Evolutionary conservation across 2,888 invertebrate species (phyloP).

Genomic region (Amphimallon solstitiale): DNA sequence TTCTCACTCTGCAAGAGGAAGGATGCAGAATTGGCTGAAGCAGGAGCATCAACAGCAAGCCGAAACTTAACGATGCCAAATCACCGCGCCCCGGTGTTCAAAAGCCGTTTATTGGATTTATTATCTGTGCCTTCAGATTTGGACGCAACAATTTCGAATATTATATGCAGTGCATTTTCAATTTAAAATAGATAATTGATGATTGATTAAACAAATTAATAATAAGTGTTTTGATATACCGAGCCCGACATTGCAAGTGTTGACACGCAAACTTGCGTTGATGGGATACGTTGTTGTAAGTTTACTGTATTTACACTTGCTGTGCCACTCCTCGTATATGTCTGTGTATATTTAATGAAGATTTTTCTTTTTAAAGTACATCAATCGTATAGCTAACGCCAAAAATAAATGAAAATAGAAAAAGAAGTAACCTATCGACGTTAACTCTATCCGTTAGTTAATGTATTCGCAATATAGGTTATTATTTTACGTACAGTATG

Average conservation of each 20-base stretch:
- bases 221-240: too few species aligned
- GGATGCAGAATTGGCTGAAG: constrained; percentile 35
- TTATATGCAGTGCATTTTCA: constrained; percentile 16
- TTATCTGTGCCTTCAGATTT: constrained; percentile 20
- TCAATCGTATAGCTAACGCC: constrained; percentile 19
- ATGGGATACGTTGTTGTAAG: too few species aligned
- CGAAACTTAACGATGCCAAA: constrained; percentile 14
- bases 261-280: too few species aligned
- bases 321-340: too few species aligned
- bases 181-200: constrained; percentile 12
- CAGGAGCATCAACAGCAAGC: constrained; percentile 26
- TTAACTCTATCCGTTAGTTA: constrained; percentile 17
- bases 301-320: too few species aligned
- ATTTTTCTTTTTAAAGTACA: too few species aligned
- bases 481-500: background rate
- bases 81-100: background rate
- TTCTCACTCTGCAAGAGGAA: constrained; percentile 32
- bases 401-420: constrained; percentile 5
- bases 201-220: too few species aligned
- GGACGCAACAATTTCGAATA: constrained; percentile 26
- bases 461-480: constrained; percentile 12
- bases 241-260: too few species aligned
- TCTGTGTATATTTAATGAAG: too few species aligned
- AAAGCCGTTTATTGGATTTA: constrained; percentile 7
- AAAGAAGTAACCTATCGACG: constrained; percentile 11